Evolutionary conservation across 2,113 vertebrate genomes (phyloP), one percentile per base, ranked within the genome.

Genomic region (Lasiurus cinereus): DNA sequence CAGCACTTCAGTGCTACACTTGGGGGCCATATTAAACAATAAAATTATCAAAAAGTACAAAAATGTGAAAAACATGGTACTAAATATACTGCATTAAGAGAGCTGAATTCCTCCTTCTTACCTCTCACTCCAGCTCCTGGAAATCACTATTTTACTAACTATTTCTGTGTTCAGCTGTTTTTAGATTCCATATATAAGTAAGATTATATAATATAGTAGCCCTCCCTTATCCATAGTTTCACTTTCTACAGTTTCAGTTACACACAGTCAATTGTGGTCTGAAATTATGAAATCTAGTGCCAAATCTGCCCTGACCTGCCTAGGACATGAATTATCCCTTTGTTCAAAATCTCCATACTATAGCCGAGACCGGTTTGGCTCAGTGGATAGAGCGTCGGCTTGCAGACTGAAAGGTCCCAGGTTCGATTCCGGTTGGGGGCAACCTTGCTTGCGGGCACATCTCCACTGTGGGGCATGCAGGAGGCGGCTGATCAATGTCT

Each of bases 31-130:
- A 70, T 82, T 87, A 93, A 93, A 70, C 21, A 85, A 62, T 2
- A 83, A 82, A 89, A 50, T 27, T 48, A 79, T 64, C 15, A n/a
- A 74, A 73, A 92, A 89, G 39, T 39, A 92, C 19, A 43, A 89
- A 92, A 52, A 48, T 43, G 1, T 84, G 16, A 39, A 94, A 88
- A 82, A 85, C 0, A 3, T 62, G 59, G 22, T 56, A 91, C 6
- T 46, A 84, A 59, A 84, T 80, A 80, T 52, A 54, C 33, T 74
- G 54, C n/a, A 43, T 50, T 89, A 48, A 39, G 24, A 59, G 18
- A 73, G 24, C 18, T 88, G n/a, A 83, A 64, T 52, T 72, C 46
- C 46, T 69, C 18, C 50, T 48, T 66, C 76, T 36, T 36, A 8
- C 3, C 21, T 9, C 27, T 16, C 29, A 78, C 18, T 21, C 31